Percentiles rank a stretch among this genome's conserved stretches.
Evolutionary conservation across 2,113 vertebrate species (phyloP).

Genomic region (Ceratotherium simum): DNA sequence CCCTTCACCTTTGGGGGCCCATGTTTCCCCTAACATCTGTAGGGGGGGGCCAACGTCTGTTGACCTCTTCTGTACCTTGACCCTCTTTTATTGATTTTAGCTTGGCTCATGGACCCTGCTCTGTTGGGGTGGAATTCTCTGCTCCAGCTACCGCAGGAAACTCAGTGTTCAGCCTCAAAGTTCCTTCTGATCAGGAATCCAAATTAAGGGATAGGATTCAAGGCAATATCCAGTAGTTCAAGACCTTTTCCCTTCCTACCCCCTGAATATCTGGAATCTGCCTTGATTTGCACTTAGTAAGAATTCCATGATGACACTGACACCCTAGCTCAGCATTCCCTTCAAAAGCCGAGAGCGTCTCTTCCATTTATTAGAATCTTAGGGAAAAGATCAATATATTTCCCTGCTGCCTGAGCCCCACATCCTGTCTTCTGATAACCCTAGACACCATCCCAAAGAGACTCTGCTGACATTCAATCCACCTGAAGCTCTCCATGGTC

Average conservation of each 20-base stretch:
- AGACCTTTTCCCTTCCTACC: background rate
- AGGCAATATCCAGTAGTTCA: background rate
- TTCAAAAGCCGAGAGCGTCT: constrained; percentile 15
- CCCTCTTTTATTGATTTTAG: background rate
- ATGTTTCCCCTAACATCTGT: background rate
- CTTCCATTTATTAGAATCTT: constrained; percentile 4
- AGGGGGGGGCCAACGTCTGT: too few relatives aligned
- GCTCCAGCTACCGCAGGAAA: background rate
- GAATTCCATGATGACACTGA: background rate
- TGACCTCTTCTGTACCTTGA: constrained; percentile 28
- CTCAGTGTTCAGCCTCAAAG: background rate
- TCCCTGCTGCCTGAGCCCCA: background rate
- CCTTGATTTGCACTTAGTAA: background rate
- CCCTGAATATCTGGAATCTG: background rate
- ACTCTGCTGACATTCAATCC: background rate
- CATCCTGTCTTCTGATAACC: background rate
- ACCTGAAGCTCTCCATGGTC: background rate
- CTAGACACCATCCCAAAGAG: background rate
- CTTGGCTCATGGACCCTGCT: background rate
- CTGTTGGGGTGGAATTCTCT: background rate
- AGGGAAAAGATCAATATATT: background rate
- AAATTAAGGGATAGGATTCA: background rate
- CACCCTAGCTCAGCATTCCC: background rate
- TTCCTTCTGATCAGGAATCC: background rate
- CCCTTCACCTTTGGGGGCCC: background rate